Evolutionary conservation across 2,888 invertebrate species (phyloP).

Genomic region (Ischnura elegans): DNA sequence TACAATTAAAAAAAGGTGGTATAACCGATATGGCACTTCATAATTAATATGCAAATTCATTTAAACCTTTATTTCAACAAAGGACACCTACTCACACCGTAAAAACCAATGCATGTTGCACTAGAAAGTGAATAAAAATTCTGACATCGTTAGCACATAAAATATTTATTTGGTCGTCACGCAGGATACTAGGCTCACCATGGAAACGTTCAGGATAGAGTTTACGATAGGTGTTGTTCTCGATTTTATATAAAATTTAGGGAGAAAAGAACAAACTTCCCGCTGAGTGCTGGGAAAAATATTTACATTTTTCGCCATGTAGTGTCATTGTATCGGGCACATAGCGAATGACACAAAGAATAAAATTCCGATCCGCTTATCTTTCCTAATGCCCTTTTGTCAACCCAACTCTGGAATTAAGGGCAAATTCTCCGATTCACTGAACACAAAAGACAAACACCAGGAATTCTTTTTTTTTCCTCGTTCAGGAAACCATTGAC

Average conservation of each 20-base stretch:
- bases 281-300: not conserved
- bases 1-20: not conserved
- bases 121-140: not conserved
- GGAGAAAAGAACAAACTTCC: not conserved
- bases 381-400: conserved; percentile 4
- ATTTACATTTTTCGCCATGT: not conserved
- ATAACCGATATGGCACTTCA: not conserved
- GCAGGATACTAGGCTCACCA: not conserved
- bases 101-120: not conserved
- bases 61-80: not conserved
- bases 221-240: not conserved
- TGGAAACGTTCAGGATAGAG: not conserved
- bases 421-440: conserved; percentile 4
- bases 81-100: not conserved
- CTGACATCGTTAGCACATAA: not conserved
- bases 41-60: not conserved
- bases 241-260: not conserved
- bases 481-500: conserved; percentile 28
- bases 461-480: not conserved
- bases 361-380: not conserved
- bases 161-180: not conserved
- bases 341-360: not conserved
- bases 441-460: conserved; percentile 30
- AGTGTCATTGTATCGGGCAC: not conserved
- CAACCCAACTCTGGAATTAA: not conserved